A percentile compares a stretch with the other conserved stretches of the same genome.
phyloP scores from a whole-genome alignment of 2,113 vertebrate genomes.

The Mola mola region DNA sequence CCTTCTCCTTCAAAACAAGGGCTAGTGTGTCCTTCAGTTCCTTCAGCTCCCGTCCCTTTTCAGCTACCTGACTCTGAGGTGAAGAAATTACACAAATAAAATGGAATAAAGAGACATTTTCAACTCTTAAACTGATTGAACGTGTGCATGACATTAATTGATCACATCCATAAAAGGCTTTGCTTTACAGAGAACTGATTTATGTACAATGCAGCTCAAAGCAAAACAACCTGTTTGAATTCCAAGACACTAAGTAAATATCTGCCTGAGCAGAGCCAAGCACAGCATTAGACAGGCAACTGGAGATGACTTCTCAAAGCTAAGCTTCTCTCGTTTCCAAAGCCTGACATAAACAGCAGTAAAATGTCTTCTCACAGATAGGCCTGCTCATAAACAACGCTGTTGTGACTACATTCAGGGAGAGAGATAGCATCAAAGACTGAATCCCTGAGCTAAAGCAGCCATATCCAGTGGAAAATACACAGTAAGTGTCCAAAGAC shows the following conservation, averaged over 20 bases:
- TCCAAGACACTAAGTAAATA: constrained; percentile 70
- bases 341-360: constrained; percentile 80
- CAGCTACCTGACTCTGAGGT: constrained; percentile 89
- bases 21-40: constrained; percentile 86
- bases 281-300: constrained; percentile 76
- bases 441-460: constrained; percentile 58
- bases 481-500: constrained; percentile 26
- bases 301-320: constrained; percentile 59
- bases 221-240: constrained; percentile 72
- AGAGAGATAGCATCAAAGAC: constrained; percentile 67
- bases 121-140: constrained; percentile 27
- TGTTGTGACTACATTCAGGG: constrained; percentile 64
- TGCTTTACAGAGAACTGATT: constrained; percentile 53
- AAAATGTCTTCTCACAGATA: constrained; percentile 76
- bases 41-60: constrained; percentile 91
- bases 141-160: constrained; percentile 41
- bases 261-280: constrained; percentile 70
- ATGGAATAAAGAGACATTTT: constrained; percentile 8
- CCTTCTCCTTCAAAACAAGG: constrained; percentile 86
- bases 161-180: constrained; percentile 56
- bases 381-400: constrained; percentile 76
- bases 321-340: constrained; percentile 61
- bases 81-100: constrained; percentile 34
- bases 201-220: constrained; percentile 49
- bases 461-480: constrained; percentile 52